Base-by-base conservation (phyloP, 2,113 vertebrate species). In the Syngnathoides biaculeatus region DNA sequence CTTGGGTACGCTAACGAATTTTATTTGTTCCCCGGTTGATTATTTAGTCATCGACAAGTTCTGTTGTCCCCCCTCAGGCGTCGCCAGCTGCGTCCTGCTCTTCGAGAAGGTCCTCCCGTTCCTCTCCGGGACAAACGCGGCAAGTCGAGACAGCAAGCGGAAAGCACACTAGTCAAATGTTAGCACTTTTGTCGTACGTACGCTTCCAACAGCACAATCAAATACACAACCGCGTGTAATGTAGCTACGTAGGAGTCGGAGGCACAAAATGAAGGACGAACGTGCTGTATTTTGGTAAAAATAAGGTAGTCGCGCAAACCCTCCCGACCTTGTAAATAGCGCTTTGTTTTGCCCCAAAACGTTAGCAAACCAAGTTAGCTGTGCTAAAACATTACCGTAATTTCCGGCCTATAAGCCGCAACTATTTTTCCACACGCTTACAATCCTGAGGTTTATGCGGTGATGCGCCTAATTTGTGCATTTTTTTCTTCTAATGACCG, bases 1-100 rank as follows among this genome's bases (percentile, higher is more conserved):
- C 27, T 71, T 93, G 73, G 95, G 95, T 96, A 91, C 11, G 27
- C 26, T 27, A 30, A 27, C 27, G 0, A 10, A 27, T 24, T 62
- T 62, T 24, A 12, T 43, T 45, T 47, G 42, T 11, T n/a, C 38
- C 9, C 39, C 10, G 4, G 17, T 20, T 39, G 8, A 39, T 38
- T 22, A 38, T 8, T 39, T 20, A 2, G 10, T 15, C 8, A 62
- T 12, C 0, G 15, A 10, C 15, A 4, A 2, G 9, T 20, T 52
- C 0, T 53, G 30, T 39, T 14, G 43, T 65, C 12, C 20, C 19
- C 19, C 45, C 40, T 17, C 78, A 92, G 91, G 91, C 1, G 42
- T 85, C 77, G 43, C 79, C 35, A 81, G 87, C 82, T 90, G 89
- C 69, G 67, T 90, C 42, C 65, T 91, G 48, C 77, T 91, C 59